Base-by-base conservation (phyloP, 2,113 vertebrate genomes). In the Plectropomus leopardus region DNA sequence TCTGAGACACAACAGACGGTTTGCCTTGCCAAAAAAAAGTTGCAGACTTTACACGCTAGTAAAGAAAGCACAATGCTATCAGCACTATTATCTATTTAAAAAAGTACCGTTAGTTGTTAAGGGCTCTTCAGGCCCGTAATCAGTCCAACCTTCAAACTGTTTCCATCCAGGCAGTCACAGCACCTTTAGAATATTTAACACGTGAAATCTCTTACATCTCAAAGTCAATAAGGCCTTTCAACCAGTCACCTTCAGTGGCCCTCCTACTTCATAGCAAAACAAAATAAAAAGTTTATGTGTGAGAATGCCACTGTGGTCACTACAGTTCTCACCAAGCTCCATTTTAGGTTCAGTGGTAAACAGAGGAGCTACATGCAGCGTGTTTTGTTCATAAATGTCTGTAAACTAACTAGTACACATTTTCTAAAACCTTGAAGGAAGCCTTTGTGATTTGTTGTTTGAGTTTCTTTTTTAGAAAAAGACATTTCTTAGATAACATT, bases 401-500 rank as follows among this genome's bases (percentile, higher is more conserved):
- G 84, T 91, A 94, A 89, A 77, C 68, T 78, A 84, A 47, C 89
- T 89, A 89, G 83, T 81, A 83, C 91, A 89, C 90, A 84, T 76
- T 88, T 86, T 69, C 64, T 82, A 89, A 87, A 91, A 93, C 73
- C 69, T 84, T 78, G 70, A 80, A 85, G 94, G 93, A 96, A 96
- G 95, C 94, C 83, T 93, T 91, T 89, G 94, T 96, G 94, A 95
- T 94, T 89, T 74, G 94, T 92, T 95, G 95, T 94, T 92, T 91
- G 30, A 90, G 92, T 94, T 93, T n/a, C 15, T 59, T 53, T n/a
- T 1, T n/a, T 66, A 47, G 42, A 24, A 36, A n/a, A 59, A 69
- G 48, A 82, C 34, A 36, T 55, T 28, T 42, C 30, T 76, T 81
- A 69, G 69, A 78, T 81, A 65, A 86, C 95, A 93, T 89, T 71